Conservation (phyloP, 2,113 vertebrate species). For the Neoarius graeffei region DNA sequence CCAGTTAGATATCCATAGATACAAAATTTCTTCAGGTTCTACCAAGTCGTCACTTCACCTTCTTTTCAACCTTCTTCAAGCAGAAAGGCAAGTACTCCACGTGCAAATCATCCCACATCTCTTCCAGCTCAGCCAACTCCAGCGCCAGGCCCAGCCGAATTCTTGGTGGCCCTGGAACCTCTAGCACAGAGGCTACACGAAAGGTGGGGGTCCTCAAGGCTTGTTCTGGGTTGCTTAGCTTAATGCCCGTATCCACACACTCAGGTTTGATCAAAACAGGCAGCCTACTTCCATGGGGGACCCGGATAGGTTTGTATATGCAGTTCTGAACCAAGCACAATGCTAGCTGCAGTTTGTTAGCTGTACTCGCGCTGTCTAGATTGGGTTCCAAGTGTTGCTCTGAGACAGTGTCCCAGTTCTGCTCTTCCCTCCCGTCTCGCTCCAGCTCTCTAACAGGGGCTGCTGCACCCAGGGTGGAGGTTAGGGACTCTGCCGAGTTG, state of each 20-base stretch:
- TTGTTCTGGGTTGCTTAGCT: conserved; percentile 58
- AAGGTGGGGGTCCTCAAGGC: conserved; percentile 47
- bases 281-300: conserved; percentile 82
- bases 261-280: conserved; percentile 79
- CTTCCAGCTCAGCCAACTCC: conserved; percentile 78
- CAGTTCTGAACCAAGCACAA: conserved; percentile 81
- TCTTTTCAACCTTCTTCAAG: conserved; percentile 77
- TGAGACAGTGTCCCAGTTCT: conserved; percentile 71
- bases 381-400: conserved; percentile 71
- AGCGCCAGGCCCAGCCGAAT: conserved; percentile 65
- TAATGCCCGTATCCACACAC: conserved; percentile 60
- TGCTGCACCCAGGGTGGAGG: conserved; percentile 68
- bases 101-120: conserved; percentile 84
- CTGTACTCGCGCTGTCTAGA: conserved; percentile 37
- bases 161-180: conserved; percentile 69
- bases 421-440: conserved; percentile 67
- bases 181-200: conserved; percentile 48
- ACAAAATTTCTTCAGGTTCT: background rate
- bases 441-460: conserved; percentile 69
- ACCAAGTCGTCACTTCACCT: conserved; percentile 32
- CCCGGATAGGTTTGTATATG: conserved; percentile 81
- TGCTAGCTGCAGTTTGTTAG: conserved; percentile 75
- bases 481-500: conserved; percentile 82
- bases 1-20: background rate
- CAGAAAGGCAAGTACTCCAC: conserved; percentile 84